These are phyloP conservation scores for Chrysotoxum bicinctum DNA, from an alignment of 2,888 invertebrate species.

Conservation along the genomic window DNA sequence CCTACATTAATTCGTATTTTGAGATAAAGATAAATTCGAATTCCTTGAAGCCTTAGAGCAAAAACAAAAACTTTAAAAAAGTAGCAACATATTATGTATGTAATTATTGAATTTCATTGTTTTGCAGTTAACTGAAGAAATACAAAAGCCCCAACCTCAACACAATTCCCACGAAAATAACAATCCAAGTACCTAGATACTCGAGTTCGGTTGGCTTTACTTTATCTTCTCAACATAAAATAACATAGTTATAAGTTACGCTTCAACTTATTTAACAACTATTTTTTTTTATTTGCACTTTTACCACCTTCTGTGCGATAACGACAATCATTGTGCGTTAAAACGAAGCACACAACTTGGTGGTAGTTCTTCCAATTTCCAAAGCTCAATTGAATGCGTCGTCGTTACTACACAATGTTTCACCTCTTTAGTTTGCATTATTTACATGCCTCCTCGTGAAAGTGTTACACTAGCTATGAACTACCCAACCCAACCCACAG, in stretches of 20 bases:
- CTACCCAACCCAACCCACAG: neutral
- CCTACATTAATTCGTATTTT: too few relatives aligned
- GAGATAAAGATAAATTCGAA: too few relatives aligned
- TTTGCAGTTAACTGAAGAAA: too few relatives aligned
- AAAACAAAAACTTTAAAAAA: too few relatives aligned
- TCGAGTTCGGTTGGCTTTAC: too few relatives aligned
- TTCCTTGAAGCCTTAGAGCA: too few relatives aligned
- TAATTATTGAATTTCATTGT: too few relatives aligned
- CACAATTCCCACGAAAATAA: too few relatives aligned
- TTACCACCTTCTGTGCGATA: slow-evolving; percentile 43
- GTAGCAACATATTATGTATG: too few relatives aligned
- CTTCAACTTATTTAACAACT: neutral
- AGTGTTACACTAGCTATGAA: slow-evolving; percentile 33
- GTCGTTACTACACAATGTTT: neutral
- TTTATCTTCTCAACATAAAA: neutral
- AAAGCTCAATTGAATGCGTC: neutral
- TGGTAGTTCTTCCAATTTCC: neutral
- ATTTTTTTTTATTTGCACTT: neutral
- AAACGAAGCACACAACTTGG: neutral
- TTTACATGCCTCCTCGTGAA: slow-evolving; percentile 34
- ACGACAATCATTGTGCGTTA: slow-evolving; percentile 1
- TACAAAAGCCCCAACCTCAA: too few relatives aligned
- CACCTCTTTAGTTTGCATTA: slow-evolving; percentile 20
- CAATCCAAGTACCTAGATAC: too few relatives aligned
- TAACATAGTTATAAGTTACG: slow-evolving; percentile 2